Evolutionary conservation across 2,797 vertebrate genomes (phyloP).

Genomic region (Tauraco hartlaubi): DNA sequence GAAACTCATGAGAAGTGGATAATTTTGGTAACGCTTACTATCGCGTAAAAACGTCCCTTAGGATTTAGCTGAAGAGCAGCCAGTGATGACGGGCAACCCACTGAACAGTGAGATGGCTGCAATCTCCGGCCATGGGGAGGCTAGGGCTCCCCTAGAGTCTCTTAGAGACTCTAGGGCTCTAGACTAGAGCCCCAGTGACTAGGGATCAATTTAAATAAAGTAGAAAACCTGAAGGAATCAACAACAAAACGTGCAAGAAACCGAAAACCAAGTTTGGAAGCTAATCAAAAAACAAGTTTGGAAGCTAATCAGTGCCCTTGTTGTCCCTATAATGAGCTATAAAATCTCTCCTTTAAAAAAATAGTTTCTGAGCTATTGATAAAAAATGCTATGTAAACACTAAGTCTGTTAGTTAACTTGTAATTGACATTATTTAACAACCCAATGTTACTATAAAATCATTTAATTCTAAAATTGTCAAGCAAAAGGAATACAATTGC

Average conservation of each 20-base stretch:
- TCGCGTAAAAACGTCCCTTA: background rate
- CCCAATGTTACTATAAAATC: background rate
- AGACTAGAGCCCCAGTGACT: background rate
- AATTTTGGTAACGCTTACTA: background rate
- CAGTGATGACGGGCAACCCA: background rate
- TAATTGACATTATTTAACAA: background rate
- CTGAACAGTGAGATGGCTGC: background rate
- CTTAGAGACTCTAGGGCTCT: too few relatives aligned
- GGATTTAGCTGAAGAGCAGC: background rate
- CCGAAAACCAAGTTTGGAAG: background rate
- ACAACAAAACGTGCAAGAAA: background rate
- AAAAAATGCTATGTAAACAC: background rate
- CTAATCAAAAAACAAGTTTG: background rate
- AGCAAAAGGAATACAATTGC: background rate
- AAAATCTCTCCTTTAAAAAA: background rate
- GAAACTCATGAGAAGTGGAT: background rate
- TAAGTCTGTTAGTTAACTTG: background rate
- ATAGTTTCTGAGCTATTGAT: background rate
- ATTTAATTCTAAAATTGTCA: background rate
- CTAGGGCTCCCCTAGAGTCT: too few relatives aligned
- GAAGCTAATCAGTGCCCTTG: background rate
- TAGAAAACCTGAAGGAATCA: background rate
- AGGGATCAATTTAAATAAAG: background rate
- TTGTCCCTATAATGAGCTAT: background rate
- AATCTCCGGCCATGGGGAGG: background rate